Base-by-base conservation (phyloP, 1,140 invertebrate species). In the Sycophaga agraensis region DNA sequence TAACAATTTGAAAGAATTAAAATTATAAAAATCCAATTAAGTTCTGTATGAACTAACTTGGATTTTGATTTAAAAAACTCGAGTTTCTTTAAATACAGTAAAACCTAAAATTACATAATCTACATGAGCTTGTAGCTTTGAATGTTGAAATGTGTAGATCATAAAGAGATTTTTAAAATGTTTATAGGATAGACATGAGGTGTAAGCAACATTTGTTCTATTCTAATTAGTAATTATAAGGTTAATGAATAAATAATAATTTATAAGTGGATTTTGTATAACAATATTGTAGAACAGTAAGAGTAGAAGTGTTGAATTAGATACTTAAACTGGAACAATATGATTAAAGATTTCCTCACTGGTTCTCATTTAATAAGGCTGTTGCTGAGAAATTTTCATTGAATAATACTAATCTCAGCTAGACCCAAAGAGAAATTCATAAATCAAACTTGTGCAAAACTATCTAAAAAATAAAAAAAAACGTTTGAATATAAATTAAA, bases 1-100 rank as follows among this genome's bases (percentile, higher is more conserved):
- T 66, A 70, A 67, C 51, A 67, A 65, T 62, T 66, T 64, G 40
- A 61, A 54, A 51, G 19, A 60, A 57, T 58, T 51, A 65, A 67
- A 66, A 66, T 63, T 68, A 59, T 48, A 68, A 58, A 55, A 55
- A 69, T 63, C 64, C 49, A 67, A 45, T 42, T 62, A 28, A 61
- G 22, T 51, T 37, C 22, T 24, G 28, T n/a, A n/a, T 43, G 19
- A 57, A 43, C 19, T 45, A 22, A 12, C 12, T 21, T 57, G 48
- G 35, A 63, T 58, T 63, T 39, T 42, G 8, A 4, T n/a, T 40
- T 22, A 28, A 54, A 45, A 54, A 60, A 37, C n/a, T 16, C 35
- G 34, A 31, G 39, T 35, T 53, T 60, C 45, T 39, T 28, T 48
- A 42, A 56, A 50, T 63, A 56, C 56, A 56, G 57, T 61, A 62